Evolutionary conservation across 2,797 vertebrate species (phyloP).

Genomic region (Sebastes melanostomus): DNA sequence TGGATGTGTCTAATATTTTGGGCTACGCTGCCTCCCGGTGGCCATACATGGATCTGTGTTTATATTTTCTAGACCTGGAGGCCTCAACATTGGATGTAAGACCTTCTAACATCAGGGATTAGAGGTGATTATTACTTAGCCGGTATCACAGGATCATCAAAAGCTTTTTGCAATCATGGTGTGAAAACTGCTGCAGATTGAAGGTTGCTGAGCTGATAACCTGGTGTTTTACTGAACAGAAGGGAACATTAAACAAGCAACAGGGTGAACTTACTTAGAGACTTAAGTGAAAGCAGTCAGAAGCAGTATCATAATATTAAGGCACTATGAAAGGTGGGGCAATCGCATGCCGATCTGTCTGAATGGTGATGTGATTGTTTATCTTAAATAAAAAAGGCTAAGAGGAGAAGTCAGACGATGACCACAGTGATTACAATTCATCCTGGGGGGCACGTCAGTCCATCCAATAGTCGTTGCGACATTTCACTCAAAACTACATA

Average conservation of each 20-base stretch:
- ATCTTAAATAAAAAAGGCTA: background rate
- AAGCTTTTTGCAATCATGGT: background rate
- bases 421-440: background rate
- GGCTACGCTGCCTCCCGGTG: constrained; percentile 57
- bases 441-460: no score
- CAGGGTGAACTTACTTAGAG: background rate
- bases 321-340: background rate
- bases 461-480: background rate
- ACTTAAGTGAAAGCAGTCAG: background rate
- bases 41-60: constrained; percentile 14
- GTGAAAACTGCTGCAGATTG: background rate
- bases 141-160: background rate
- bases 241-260: background rate
- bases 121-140: background rate
- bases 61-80: background rate
- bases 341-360: background rate
- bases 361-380: background rate
- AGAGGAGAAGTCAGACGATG: background rate
- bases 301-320: background rate
- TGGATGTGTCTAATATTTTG: background rate
- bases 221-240: background rate
- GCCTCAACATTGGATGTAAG: background rate
- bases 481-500: background rate
- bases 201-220: background rate
- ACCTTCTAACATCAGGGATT: background rate